phyloP scores from a whole-genome alignment of 1,140 invertebrate genomes.

The Formica exsecta region DNA sequence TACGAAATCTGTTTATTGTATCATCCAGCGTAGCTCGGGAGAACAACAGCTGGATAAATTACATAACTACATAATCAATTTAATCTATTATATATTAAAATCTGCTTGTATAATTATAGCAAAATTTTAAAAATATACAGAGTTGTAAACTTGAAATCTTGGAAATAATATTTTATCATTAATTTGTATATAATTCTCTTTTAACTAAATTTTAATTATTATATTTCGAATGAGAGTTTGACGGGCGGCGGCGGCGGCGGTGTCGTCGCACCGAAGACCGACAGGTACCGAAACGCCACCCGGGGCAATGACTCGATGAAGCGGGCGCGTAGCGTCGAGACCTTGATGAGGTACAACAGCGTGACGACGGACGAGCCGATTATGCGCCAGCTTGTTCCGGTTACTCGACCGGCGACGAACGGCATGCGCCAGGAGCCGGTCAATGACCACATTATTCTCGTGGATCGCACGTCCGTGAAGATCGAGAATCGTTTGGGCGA shows the following conservation, averaged over 20 bases:
- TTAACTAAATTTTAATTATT: background rate
- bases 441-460: constrained; percentile 90
- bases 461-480: constrained; percentile 93
- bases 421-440: constrained; percentile 79
- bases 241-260: constrained; percentile 62
- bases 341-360: constrained; percentile 89
- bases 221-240: background rate
- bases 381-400: constrained; percentile 13
- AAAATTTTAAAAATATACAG: background rate
- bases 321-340: constrained; percentile 94
- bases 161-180: background rate
- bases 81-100: background rate
- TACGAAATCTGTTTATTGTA: constrained; percentile 19
- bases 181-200: background rate
- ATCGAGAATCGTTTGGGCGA: constrained; percentile 88
- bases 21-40: background rate
- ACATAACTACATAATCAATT: background rate
- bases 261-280: constrained; percentile 73
- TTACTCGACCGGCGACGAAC: constrained; percentile 17
- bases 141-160: background rate
- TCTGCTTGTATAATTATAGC: background rate
- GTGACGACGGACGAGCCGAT: constrained; percentile 64
- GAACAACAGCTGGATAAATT: background rate
- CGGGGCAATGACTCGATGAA: constrained; percentile 90
- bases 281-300: constrained; percentile 83